Evolutionary conservation across 2,888 invertebrate genomes (phyloP), one percentile per base, ranked within the genome.

Genomic region (Catocala fraxini): DNA sequence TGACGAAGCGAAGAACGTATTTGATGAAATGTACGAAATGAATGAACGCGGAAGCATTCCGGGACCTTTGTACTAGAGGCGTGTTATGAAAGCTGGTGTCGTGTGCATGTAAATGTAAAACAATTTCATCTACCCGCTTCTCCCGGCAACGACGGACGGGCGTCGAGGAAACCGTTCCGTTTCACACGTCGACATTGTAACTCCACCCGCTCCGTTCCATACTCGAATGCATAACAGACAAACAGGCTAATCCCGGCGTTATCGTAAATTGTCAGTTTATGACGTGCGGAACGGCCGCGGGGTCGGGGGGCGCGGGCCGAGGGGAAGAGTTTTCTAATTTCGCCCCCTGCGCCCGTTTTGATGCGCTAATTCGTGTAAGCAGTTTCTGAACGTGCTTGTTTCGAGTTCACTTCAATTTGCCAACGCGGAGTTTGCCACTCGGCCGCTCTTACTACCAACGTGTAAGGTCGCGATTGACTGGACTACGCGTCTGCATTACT

Each of bases 251-350:
- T 94, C 94, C 94, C 89, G 87, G 87, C 90, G 92, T 93, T 94
- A 94, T 94, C 94, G 94, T 94, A 94, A 94, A 94, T 94, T 93
- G 94, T 94, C 94, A 94, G 93, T 94, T 94, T 94, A 94, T 94
- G 94, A 94, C 94, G 94, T 94, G 94, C 93, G 89, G 92, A 94
- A 93, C 90, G 94, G 89, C 84, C 84, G 88, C 82, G 88, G 85
- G 84, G 84, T 65, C 65, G 66, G 68, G 78, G 79, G 69, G 69
- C 67, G 80, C 75, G 78, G 84, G 75, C 79, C 75, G 67, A 80
- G 82, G 80, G 85, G 85, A 81, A 82, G 89, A 91, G 89, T 91
- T 93, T 93, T 93, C 93, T 92, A 93, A 93, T 93, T 94, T 92
- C 89, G 88, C 90, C 92, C 91, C 89, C 89, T 87, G 86, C 90